Evolutionary conservation across 2,888 invertebrate genomes (phyloP), one percentile per base, ranked within the genome.

Genomic region (Elysia crispata): DNA sequence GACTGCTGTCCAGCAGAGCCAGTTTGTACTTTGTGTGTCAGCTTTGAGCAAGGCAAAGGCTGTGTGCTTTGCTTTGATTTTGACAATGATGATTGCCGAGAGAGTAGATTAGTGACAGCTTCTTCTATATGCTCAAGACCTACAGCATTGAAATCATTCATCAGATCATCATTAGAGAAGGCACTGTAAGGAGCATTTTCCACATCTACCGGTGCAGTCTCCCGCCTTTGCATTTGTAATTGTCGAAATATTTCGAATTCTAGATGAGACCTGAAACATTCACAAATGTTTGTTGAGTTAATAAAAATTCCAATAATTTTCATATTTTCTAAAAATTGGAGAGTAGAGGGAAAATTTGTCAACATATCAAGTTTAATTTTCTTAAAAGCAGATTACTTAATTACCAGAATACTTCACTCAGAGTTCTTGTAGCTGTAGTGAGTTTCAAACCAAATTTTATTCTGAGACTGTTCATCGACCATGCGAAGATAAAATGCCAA

Each of bases 191-290:
- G 41, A 28, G 50, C 41, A 20, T 66, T 33, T 33, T 49, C 50
- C 1, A 41, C 28, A 77, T 57, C 74, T 69, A 33, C 69, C 6
- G 41, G 72, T 30, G 76, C 30, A 1, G 74, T 73, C 50, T 87
- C 87, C 75, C 88, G 89, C 72, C 90, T 86, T 76, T 90, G 89
- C 77, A 88, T 86, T 83, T 91, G 91, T n/a, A 91, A 86, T 80
- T 89, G 91, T 6, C 90, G 86, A 85, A 91, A 89, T 33, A 91
- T 90, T 83, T 91, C 91, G 82, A 91, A 77, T 82, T 91, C 91
- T 72, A 91, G 83, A 81, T 90, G 89, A 25, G 88, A 88, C 81
- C 91, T 91, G 82, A 25, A 76, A 50, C 1, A n/a, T n/a, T n/a
- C n/a, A n/a, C n/a, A n/a, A n/a, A n/a, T n/a, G n/a, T n/a, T n/a